Conservation (phyloP, 2,113 vertebrate genomes). For the Hypanus sabinus region DNA sequence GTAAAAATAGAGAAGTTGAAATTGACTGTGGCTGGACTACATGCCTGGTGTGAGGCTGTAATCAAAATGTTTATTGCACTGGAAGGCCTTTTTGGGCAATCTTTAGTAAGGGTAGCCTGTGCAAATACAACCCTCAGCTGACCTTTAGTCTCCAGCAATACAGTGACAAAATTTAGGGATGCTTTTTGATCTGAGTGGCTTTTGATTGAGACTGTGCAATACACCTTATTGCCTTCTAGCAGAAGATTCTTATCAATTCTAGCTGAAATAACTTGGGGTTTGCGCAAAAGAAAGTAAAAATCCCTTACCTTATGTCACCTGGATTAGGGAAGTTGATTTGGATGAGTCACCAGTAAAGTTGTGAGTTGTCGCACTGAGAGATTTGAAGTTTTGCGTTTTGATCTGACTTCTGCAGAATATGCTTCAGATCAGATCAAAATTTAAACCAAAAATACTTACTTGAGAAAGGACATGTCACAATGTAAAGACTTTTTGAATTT, state of each 20-base stretch:
- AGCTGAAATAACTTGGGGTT: neutral
- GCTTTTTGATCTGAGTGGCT: neutral
- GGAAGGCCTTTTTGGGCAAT: neutral
- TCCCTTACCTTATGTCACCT: neutral
- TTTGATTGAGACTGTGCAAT: neutral
- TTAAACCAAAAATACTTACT: neutral
- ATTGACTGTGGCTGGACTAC: neutral
- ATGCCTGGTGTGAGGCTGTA: neutral
- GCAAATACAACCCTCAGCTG: neutral
- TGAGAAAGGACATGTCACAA: neutral
- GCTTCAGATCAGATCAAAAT: neutral
- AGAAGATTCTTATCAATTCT: neutral
- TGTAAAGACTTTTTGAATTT: neutral
- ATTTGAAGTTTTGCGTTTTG: neutral
- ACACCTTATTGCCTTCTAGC: neutral
- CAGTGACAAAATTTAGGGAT: neutral
- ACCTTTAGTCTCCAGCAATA: neutral
- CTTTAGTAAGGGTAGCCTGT: neutral
- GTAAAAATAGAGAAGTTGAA: conserved; percentile 1
- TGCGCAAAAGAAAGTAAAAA: neutral
- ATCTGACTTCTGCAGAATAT: neutral
- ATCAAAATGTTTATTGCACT: neutral
- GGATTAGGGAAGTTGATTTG: neutral
- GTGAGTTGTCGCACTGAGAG: neutral
- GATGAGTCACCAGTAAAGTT: neutral